Conservation (phyloP, 2,888 invertebrate genomes). For the Empis stercorea region DNA sequence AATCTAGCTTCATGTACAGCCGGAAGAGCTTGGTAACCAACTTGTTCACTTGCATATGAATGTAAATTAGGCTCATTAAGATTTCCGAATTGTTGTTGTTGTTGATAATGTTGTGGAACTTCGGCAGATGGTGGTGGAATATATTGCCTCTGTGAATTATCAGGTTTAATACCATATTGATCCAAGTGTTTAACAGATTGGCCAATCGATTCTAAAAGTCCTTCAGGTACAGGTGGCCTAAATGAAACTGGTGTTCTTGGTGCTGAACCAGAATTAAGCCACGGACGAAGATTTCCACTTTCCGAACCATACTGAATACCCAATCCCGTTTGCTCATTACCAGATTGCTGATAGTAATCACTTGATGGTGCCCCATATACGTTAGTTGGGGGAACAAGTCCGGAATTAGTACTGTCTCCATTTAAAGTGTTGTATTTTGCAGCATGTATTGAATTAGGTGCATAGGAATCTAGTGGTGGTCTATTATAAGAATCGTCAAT, state of each 20-base stretch:
- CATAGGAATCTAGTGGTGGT: constrained; percentile 39
- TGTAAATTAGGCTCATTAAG: constrained; percentile 5
- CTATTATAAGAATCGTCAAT: constrained; percentile 31
- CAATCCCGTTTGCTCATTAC: constrained; percentile 15
- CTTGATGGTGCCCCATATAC: constrained; percentile 48
- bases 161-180: constrained; percentile 42
- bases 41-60: constrained; percentile 6
- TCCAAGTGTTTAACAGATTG: constrained; percentile 51
- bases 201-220: constrained; percentile 52
- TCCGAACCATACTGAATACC: constrained; percentile 26
- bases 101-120: constrained; percentile 13
- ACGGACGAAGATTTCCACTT: constrained; percentile 23
- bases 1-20: constrained; percentile 24
- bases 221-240: constrained; percentile 59
- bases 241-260: constrained; percentile 51
- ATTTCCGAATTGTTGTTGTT: constrained; percentile 6
- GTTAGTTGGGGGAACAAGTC: constrained; percentile 43
- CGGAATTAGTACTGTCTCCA: constrained; percentile 8
- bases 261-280: constrained; percentile 20
- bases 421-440: constrained; percentile 23
- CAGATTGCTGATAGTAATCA: constrained; percentile 28
- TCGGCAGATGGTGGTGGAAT: constrained; percentile 51
- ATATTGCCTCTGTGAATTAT: constrained; percentile 41
- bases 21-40: constrained; percentile 19
- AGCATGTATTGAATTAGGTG: constrained; percentile 25